Base-by-base conservation (phyloP, 1,140 invertebrate genomes). In the Drosophila gunungcola region DNA sequence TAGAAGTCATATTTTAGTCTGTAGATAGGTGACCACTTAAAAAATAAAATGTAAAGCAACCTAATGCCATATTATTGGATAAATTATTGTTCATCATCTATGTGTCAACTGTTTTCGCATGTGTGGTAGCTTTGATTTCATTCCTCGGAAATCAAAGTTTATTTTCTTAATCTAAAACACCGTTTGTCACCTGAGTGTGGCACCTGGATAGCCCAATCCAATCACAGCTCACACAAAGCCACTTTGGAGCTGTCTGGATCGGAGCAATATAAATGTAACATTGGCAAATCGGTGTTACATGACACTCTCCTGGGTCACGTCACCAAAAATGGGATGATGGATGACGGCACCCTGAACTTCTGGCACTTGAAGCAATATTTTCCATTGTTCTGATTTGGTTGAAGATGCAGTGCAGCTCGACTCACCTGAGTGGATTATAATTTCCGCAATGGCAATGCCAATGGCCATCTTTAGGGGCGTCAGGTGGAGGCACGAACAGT, bases 181-280 rank as follows among this genome's bases (percentile, higher is more conserved):
- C 11, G 9, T 4, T 29, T 51, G 45, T 6, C 46, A 51, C 58
- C n/a, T 55, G 60, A 21, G 39, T 67, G 49, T 67, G 48, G 67
- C 69, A 70, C 39, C 49, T 73, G 65, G 34, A 73, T 60, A 32
- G n/a, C 57, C 69, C 70, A 74, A 65, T 64, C 51, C 73, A 57
- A 76, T 68, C 58, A 52, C 48, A 45, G 54, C 21, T 57, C 38
- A 13, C 21, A 45, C 60, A 75, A 68, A 76, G 34, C 55, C 74
- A 78, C n/a, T 72, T 77, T 49, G 41, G 39, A 54, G 45, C 56
- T 86, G 82, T 83, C 83, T 52, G 42, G 32, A 68, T 52, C 21
- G 48, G 34, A 62, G 29, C 49, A 56, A 75, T 57, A 83, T 54
- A 83, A 86, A 82, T 88, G 82, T 79, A 56, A 54, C 45, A 67